Evolutionary conservation across 2,113 vertebrate species (phyloP).

Genomic region (Mastomys coucha): DNA sequence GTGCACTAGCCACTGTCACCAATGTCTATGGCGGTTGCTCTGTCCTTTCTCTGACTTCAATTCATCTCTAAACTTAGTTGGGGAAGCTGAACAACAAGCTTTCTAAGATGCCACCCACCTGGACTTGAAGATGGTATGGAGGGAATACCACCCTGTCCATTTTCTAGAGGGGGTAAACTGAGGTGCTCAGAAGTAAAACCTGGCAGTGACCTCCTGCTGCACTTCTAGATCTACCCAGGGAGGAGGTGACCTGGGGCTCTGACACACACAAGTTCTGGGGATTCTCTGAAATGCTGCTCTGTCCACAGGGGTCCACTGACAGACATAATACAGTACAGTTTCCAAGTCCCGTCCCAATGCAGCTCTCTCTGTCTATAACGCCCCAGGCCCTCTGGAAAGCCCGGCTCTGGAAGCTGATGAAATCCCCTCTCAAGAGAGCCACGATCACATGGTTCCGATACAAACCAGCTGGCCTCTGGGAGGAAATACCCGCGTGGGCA

Average conservation of each 20-base stretch:
- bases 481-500: neutral
- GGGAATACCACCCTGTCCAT: neutral
- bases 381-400: conserved; percentile 4
- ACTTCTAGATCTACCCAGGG: neutral
- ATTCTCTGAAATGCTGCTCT: neutral
- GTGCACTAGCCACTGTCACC: neutral
- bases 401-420: conserved; percentile 70
- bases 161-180: conserved; percentile 39
- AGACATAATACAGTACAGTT: neutral
- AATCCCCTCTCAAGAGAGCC: conserved; percentile 67
- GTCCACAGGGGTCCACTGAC: neutral
- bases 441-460: conserved; percentile 42
- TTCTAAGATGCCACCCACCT: neutral
- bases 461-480: conserved; percentile 33
- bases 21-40: neutral
- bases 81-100: neutral
- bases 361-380: neutral
- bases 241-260: neutral
- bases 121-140: neutral
- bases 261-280: neutral
- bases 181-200: conserved; percentile 9
- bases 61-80: neutral
- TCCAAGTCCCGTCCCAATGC: neutral
- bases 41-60: conserved; percentile 1
- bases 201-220: neutral